These are phyloP conservation scores for Podarcis cretensis DNA, from an alignment of 2,113 vertebrate species.

Conservation along the genomic window DNA sequence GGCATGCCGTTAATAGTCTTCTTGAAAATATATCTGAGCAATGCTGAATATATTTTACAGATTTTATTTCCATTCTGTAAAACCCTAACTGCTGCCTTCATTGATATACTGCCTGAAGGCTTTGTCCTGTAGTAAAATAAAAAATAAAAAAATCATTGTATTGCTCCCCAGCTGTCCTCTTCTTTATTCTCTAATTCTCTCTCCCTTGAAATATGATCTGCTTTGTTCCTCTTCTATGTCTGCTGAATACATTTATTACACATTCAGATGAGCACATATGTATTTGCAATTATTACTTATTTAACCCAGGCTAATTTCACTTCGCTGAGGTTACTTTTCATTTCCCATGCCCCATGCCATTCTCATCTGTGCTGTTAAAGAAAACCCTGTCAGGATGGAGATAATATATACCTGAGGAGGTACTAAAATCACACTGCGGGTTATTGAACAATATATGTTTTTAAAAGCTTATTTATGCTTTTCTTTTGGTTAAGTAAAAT, in stretches of 20 bases:
- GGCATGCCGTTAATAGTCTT: slow-evolving; percentile 45
- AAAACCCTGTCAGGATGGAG: slow-evolving; percentile 39
- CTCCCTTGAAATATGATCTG: slow-evolving; percentile 63
- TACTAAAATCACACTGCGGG: neutral
- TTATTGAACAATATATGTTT: slow-evolving; percentile 26
- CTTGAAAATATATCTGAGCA: slow-evolving; percentile 64
- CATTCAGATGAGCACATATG: slow-evolving; percentile 35
- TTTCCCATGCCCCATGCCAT: neutral
- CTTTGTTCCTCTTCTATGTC: slow-evolving; percentile 66
- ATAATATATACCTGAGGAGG: slow-evolving; percentile 8
- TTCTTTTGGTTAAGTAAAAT: neutral
- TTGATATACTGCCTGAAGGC: slow-evolving; percentile 66
- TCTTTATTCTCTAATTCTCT: slow-evolving; percentile 67
- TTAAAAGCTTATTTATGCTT: slow-evolving; percentile 22
- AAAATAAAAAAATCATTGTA: slow-evolving; percentile 47
- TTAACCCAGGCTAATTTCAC: slow-evolving; percentile 44
- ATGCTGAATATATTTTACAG: slow-evolving; percentile 62
- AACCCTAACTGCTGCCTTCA: slow-evolving; percentile 60
- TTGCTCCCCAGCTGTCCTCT: slow-evolving; percentile 68
- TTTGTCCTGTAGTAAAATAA: slow-evolving; percentile 60
- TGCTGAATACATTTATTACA: slow-evolving; percentile 51
- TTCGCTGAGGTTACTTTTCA: slow-evolving; percentile 23
- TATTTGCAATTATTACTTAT: slow-evolving; percentile 46
- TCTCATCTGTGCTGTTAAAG: slow-evolving; percentile 31
- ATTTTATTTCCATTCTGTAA: slow-evolving; percentile 66